A percentile compares a stretch with the other conserved stretches of the same genome.
Conservation (phyloP, 2,888 invertebrate species). For the Macrophya alboannulata region DNA sequence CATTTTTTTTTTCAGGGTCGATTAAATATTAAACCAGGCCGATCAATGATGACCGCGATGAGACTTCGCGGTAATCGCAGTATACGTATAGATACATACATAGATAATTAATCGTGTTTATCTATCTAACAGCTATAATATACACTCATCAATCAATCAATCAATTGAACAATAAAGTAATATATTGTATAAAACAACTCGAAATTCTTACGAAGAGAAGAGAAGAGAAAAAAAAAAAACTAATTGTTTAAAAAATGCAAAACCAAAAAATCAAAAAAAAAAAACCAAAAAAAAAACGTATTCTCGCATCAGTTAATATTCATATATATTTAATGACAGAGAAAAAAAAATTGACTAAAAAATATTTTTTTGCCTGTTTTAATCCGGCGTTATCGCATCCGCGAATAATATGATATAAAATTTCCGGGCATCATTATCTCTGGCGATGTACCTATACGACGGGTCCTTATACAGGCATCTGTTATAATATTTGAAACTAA, state of each 20-base stretch:
- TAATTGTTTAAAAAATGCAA: too few relatives aligned
- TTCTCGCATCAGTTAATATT: too few relatives aligned
- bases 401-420: constrained; percentile 1
- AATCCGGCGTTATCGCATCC: neutral
- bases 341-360: neutral
- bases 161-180: neutral
- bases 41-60: constrained; percentile 21
- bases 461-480: neutral
- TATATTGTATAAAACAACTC: too few relatives aligned
- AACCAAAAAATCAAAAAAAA: too few relatives aligned
- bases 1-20: too few relatives aligned
- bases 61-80: neutral
- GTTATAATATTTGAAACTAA: neutral
- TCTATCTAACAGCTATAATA: neutral
- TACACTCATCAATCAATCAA: neutral
- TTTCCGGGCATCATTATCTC: constrained; percentile 4
- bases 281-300: neutral
- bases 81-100: neutral
- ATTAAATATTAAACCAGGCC: constrained; percentile 26
- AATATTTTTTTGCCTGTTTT: neutral
- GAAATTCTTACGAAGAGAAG: too few relatives aligned
- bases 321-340: neutral
- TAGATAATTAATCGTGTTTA: neutral
- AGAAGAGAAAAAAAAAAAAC: neutral
- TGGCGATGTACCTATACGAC: too few relatives aligned